These are phyloP conservation scores for Hylaeus anthracinus DNA, from an alignment of 1,140 invertebrate genomes.

Conservation along the genomic window DNA sequence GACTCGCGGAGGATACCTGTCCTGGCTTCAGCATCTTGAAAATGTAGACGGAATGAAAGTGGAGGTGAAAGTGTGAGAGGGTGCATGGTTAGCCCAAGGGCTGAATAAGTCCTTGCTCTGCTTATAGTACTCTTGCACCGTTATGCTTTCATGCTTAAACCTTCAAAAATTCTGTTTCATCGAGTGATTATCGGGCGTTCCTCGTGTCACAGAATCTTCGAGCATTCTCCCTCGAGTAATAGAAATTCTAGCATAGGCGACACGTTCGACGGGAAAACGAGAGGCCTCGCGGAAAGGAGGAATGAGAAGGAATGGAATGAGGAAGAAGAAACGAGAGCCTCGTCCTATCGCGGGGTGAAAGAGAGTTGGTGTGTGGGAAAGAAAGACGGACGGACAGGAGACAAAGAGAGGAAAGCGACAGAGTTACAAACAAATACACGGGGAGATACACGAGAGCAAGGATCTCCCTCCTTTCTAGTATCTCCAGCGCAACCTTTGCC, in stretches of 20 bases:
- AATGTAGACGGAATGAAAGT: too few relatives aligned
- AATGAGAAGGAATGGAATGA: slow-evolving; percentile 71
- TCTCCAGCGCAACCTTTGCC: slow-evolving; percentile 48
- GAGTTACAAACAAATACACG: slow-evolving; percentile 55
- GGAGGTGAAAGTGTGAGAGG: too few relatives aligned
- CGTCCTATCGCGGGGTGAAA: slow-evolving; percentile 56
- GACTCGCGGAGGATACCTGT: not conserved
- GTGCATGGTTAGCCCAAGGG: too few relatives aligned
- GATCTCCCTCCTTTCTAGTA: slow-evolving; percentile 37
- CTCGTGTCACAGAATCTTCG: too few relatives aligned
- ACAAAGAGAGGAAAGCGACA: slow-evolving; percentile 40
- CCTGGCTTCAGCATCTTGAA: too few relatives aligned
- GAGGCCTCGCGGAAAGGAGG: slow-evolving; percentile 3
- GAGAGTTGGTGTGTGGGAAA: slow-evolving; percentile 47
- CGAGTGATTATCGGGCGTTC: too few relatives aligned
- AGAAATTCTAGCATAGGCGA: too few relatives aligned
- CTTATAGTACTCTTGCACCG: too few relatives aligned
- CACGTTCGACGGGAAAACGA: not conserved
- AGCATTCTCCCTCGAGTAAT: too few relatives aligned
- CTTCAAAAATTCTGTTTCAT: too few relatives aligned
- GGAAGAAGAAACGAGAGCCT: slow-evolving; percentile 63
- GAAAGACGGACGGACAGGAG: slow-evolving; percentile 45
- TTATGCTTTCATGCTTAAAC: too few relatives aligned
- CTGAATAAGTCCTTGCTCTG: too few relatives aligned
- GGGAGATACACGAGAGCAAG: slow-evolving; percentile 45